phyloP scores from a whole-genome alignment of 2,888 invertebrate species.

The Platynereis dumerilii region DNA sequence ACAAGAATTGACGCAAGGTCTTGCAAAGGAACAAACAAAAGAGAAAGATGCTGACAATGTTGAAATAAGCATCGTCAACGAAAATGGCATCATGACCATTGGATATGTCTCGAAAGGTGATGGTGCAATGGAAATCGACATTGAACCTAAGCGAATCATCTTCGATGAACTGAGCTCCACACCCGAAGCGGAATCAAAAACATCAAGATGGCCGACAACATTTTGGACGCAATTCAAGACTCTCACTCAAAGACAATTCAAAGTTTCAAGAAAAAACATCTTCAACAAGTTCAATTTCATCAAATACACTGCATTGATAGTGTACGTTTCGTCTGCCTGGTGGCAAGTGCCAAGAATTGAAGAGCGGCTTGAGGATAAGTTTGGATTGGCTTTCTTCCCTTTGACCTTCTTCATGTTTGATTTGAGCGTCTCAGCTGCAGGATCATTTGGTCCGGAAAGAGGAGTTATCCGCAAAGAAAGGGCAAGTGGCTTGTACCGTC shows the following conservation, averaged over 20 bases:
- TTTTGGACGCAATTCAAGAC: slow-evolving; percentile 78
- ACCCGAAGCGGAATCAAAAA: too few relatives aligned
- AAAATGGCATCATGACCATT: too few relatives aligned
- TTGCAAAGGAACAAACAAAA: too few relatives aligned
- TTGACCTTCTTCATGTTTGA: too few relatives aligned
- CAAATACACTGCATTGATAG: slow-evolving; percentile 68
- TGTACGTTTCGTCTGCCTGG: slow-evolving; percentile 79
- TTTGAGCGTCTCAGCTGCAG: too few relatives aligned
- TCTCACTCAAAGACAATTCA: slow-evolving; percentile 73
- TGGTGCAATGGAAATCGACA: too few relatives aligned
- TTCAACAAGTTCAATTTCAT: slow-evolving; percentile 79
- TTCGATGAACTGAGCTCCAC: too few relatives aligned
- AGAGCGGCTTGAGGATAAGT: slow-evolving; percentile 77
- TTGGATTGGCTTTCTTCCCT: slow-evolving; percentile 69
- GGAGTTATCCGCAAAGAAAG: slow-evolving; percentile 83
- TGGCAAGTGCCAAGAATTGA: slow-evolving; percentile 79
- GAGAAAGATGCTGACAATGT: too few relatives aligned
- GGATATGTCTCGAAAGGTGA: too few relatives aligned
- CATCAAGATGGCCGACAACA: slow-evolving; percentile 73
- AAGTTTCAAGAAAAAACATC: slow-evolving; percentile 74
- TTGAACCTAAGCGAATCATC: too few relatives aligned
- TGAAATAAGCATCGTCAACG: too few relatives aligned
- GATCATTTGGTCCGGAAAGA: slow-evolving; percentile 73
- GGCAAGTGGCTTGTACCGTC: slow-evolving; percentile 77
- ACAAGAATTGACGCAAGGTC: too few relatives aligned